Percentiles rank a stretch among this genome's conserved stretches.
Evolutionary conservation across 2,113 vertebrate genomes (phyloP).

Genomic region (Tenebrosternarchus preto): DNA sequence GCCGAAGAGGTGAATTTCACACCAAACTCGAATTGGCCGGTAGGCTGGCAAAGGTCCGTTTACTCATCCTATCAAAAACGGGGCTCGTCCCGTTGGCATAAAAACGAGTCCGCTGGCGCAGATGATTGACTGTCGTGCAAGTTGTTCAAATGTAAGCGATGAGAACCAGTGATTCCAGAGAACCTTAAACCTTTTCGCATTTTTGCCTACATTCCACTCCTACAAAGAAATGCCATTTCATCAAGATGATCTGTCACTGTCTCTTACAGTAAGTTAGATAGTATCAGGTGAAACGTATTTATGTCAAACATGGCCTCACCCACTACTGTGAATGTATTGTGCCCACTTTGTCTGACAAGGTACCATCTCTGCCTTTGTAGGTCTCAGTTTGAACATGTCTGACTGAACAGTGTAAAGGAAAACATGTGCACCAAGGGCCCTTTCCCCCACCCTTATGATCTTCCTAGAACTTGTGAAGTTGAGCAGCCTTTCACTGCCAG

Average conservation of each 20-base stretch:
- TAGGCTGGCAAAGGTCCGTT: not conserved
- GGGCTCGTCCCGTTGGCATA: not conserved
- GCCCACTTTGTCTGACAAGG: too few relatives aligned
- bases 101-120: not conserved
- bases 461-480: conserved; percentile 31
- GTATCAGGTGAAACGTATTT: not conserved
- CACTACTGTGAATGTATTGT: not conserved
- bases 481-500: conserved; percentile 35
- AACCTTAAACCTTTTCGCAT: not conserved
- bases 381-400: not conserved
- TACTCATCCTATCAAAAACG: not conserved
- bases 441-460: conserved; percentile 11
- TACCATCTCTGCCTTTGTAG: not conserved
- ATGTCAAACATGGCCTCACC: not conserved
- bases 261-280: not conserved
- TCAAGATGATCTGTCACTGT: not conserved
- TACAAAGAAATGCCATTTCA: too few relatives aligned
- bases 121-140: too few relatives aligned
- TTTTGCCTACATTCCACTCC: not conserved
- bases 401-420: not conserved
- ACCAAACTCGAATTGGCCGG: conserved; percentile 11
- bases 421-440: not conserved
- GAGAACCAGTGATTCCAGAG: not conserved
- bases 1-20: not conserved
- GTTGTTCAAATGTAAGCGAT: not conserved